phyloP scores from a whole-genome alignment of 2,113 vertebrate species.

The Talpa occidentalis region DNA sequence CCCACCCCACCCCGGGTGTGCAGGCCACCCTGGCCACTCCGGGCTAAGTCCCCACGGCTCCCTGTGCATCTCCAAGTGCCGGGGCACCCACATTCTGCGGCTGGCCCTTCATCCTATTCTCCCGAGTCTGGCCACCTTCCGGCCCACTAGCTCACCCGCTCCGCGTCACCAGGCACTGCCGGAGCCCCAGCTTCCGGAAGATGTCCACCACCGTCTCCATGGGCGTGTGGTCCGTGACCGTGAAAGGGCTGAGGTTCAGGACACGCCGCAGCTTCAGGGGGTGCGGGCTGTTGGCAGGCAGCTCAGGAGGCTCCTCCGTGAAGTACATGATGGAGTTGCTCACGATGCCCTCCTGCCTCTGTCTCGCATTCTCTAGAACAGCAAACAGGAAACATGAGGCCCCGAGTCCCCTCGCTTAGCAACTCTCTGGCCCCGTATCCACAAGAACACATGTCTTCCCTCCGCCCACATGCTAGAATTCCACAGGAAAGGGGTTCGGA shows the following conservation, averaged over 20 bases:
- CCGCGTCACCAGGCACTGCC: constrained; percentile 97
- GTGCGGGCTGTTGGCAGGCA: constrained; percentile 94
- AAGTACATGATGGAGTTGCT: constrained; percentile 98
- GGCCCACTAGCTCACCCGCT: constrained; percentile 91
- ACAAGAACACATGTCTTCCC: background rate
- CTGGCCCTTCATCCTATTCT: background rate
- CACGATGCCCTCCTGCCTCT: constrained; percentile 98
- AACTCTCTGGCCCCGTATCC: background rate
- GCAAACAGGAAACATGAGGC: background rate
- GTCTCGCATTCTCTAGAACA: constrained; percentile 93
- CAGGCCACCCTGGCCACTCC: background rate
- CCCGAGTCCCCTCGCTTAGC: background rate
- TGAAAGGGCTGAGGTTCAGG: constrained; percentile 99
- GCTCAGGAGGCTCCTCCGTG: constrained; percentile 94
- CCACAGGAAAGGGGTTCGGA: background rate
- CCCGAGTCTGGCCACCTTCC: background rate
- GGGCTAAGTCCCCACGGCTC: background rate
- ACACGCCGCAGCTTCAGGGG: constrained; percentile 95
- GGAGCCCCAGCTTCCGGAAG: constrained; percentile 97
- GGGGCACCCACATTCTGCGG: background rate
- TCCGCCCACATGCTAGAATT: background rate
- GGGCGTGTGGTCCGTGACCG: constrained; percentile 99
- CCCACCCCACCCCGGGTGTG: background rate
- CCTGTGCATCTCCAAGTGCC: background rate
- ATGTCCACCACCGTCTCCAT: constrained; percentile 99